These are phyloP conservation scores for Nannospalax galili DNA, from an alignment of 2,113 vertebrate genomes.

Conservation along the genomic window DNA sequence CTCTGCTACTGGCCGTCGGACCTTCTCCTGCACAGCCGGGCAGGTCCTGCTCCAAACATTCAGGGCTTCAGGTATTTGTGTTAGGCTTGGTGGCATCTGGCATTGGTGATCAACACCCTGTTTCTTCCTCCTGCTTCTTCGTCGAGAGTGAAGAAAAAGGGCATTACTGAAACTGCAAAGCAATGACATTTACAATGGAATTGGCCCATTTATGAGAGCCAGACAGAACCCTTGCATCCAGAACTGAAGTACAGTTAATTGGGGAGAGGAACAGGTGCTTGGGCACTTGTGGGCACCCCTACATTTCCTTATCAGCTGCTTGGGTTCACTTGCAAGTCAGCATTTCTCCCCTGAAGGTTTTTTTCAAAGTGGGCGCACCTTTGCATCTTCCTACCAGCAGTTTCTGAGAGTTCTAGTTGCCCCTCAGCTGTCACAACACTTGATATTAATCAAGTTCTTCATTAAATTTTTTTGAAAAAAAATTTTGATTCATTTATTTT, in stretches of 20 bases:
- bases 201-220: neutral
- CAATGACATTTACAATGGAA: neutral
- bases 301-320: neutral
- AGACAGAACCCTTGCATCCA: neutral
- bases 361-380: neutral
- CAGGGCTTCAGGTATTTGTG: too few relatives aligned
- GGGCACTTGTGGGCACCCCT: too few relatives aligned
- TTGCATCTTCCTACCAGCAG: neutral
- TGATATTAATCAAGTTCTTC: neutral
- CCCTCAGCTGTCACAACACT: neutral
- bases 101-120: neutral
- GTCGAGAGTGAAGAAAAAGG: neutral
- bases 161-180: neutral
- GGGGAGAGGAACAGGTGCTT: neutral
- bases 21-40: neutral
- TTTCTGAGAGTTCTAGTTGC: neutral
- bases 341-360: neutral
- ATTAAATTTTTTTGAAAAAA: too few relatives aligned
- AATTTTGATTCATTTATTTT: too few relatives aligned
- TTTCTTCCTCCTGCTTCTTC: neutral
- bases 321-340: neutral
- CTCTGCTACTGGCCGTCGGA: neutral
- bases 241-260: neutral
- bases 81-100: neutral
- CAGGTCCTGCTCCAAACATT: neutral